Base-by-base conservation (phyloP, 2,888 invertebrate species). In the Rotaria socialis region DNA sequence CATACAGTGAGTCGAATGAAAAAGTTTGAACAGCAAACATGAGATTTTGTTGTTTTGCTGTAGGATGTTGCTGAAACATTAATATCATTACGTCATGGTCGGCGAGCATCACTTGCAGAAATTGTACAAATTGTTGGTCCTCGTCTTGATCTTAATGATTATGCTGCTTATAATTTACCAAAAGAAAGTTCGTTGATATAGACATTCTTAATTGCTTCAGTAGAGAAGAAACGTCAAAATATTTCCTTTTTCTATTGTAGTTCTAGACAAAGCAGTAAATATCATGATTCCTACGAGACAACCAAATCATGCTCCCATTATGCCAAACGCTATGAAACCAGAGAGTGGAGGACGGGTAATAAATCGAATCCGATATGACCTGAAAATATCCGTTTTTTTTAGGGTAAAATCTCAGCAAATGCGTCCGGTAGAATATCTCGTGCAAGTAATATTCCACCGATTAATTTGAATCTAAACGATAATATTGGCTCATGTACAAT, bases 21-120 rank as follows among this genome's bases (percentile, higher is more conserved):
- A 52, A 14, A 16, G 50, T 50, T 50, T 14, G 14, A 50, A 14
- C 4, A 8, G 50, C 11, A 52, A 3, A 52, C 0, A 16, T 16
- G 8, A 11, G 4, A 16, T 14, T 11, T 52, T 52, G 16, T 52
- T 11, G 52, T 52, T 16, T 16, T 52, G 16, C 24, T 50, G 2
- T n/a, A 80, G 80, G 80, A 80, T 80, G 47, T 80, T 6, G 43
- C 80, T 47, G 80, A 80, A 80, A 80, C 43, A n/a, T n/a, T 80
- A n/a, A 80, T 80, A 47, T 47, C 80, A 80, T 47, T 47, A 80
- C 43, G n/a, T n/a, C 22, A n/a, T 43, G 80, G 24, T n/a, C 43
- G 43, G 47, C 80, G 47, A 80, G 43, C 80, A 47, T 80, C 80
- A 24, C 47, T 80, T 47, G 47, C 47, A 24, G 47, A 80, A 80